Base-by-base conservation (phyloP, 2,113 vertebrate genomes). In the Perccottus glenii region DNA sequence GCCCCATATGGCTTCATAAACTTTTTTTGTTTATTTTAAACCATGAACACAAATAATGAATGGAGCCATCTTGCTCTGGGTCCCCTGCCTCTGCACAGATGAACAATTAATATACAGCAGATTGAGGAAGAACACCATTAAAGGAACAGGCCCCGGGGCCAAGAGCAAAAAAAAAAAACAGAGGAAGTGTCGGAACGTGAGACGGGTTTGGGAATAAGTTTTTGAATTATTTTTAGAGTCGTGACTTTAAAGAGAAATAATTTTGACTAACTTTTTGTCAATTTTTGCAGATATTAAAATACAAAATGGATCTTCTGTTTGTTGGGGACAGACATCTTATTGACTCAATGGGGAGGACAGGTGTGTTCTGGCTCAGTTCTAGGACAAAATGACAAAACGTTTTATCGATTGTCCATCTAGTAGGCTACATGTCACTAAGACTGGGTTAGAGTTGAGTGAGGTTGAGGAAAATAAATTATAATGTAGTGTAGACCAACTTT, bases 91-190 rank as follows among this genome's bases (percentile, higher is more conserved):
- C 81, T 70, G 75, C 87, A 82, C 89, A 90, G 79, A 86, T 88
- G 82, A 88, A 89, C 91, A 86, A 90, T 90, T 91, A 89, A 92
- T 90, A 27, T 27, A 81, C 84, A 85, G 84, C 89, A 91, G 88
- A 87, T 85, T 87, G 87, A 78, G 81, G 79, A 85, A 84, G 80
- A 87, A 90, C 71, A 82, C 83, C 87, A 89, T 81, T 85, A 86
- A 88, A 89, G 73, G 68, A 78, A 83, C 77, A 75, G 58, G 80
- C 75, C 88, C 84, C 15, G 72, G 81, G 89, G 89, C 82, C 64
- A 62, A 59, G 78, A 68, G 78, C 72, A 77, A 59, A 78, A 72
- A 65, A 14, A 63, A 48, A 67, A 71, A 56, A 68, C 9, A 27
- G 53, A 32, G 38, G 19, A 36, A 71, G 82, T 59, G 67, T 63